phyloP scores from a whole-genome alignment of 2,113 vertebrate genomes.

The Nothobranchius kuhntae region DNA sequence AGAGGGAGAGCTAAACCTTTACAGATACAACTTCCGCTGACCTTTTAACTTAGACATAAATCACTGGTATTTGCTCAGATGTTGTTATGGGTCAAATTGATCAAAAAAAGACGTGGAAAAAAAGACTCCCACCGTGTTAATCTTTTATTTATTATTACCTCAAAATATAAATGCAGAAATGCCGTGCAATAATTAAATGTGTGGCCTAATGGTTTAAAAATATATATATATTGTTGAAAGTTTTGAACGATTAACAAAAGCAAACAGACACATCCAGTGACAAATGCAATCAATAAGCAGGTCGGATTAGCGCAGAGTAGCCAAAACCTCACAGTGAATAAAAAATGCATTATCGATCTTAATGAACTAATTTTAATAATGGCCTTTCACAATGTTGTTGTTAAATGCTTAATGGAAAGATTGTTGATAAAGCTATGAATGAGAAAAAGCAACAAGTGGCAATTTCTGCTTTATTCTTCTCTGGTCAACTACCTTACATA shows the following conservation, averaged over 20 bases:
- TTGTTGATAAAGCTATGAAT: neutral
- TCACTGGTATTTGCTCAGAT: neutral
- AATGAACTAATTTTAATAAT: neutral
- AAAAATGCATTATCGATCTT: neutral
- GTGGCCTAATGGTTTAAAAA: too few species aligned
- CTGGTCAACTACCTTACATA: neutral
- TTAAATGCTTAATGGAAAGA: neutral
- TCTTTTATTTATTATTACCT: neutral
- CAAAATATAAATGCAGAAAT: neutral
- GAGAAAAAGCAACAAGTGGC: neutral
- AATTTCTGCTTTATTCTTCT: neutral
- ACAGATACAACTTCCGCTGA: slow-evolving; percentile 16
- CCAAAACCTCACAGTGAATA: neutral
- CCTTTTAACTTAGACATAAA: neutral
- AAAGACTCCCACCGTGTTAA: neutral
- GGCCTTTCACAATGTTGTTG: neutral
- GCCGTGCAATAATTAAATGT: too few species aligned
- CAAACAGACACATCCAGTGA: too few species aligned
- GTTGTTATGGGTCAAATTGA: neutral
- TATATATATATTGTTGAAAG: too few species aligned
- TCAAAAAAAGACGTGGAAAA: neutral
- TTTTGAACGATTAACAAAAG: too few species aligned
- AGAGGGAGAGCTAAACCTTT: slow-evolving; percentile 10
- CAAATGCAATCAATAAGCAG: too few species aligned
- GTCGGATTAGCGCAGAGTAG: too few species aligned